Percentiles rank a stretch among this genome's conserved stretches.
phyloP scores from a whole-genome alignment of 2,888 invertebrate species.

The Campaea margaritaria region DNA sequence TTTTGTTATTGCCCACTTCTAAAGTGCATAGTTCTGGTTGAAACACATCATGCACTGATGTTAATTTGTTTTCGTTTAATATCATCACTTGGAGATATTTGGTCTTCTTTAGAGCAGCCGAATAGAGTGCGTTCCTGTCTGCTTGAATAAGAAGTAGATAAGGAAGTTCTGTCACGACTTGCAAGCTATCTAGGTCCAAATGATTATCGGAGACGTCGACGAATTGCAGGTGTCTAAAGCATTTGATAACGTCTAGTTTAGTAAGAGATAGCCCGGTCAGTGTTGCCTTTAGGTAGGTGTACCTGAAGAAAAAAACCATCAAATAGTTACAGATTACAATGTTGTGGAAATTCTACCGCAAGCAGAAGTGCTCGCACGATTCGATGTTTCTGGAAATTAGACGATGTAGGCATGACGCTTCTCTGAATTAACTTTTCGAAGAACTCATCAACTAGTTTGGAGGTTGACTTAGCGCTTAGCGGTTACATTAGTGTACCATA shows the following conservation, averaged over 20 bases:
- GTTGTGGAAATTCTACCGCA: too few species aligned
- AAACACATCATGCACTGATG: conserved; percentile 77
- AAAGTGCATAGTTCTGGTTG: conserved; percentile 84
- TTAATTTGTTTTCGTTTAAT: conserved; percentile 82
- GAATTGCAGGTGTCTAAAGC: conserved; percentile 84
- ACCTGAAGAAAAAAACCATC: conserved; percentile 61
- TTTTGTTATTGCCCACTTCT: conserved; percentile 82
- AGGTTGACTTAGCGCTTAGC: too few species aligned
- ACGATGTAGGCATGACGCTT: too few species aligned
- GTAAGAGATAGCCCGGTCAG: conserved; percentile 80
- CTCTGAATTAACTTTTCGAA: too few species aligned
- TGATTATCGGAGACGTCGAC: conserved; percentile 85
- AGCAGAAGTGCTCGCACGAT: too few species aligned
- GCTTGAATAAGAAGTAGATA: conserved; percentile 85
- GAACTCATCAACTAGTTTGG: too few species aligned
- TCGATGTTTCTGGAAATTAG: too few species aligned
- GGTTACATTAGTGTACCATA: too few species aligned
- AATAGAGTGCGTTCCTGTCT: conserved; percentile 80
- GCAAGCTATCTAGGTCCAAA: conserved; percentile 75
- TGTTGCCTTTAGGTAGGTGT: conserved; percentile 85
- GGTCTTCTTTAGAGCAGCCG: conserved; percentile 78
- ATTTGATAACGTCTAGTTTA: conserved; percentile 76
- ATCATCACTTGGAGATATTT: conserved; percentile 86
- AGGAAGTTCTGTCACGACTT: conserved; percentile 79
- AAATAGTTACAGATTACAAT: too few species aligned